phyloP scores from a whole-genome alignment of 2,888 invertebrate genomes.

The Drosophila tanythrix region DNA sequence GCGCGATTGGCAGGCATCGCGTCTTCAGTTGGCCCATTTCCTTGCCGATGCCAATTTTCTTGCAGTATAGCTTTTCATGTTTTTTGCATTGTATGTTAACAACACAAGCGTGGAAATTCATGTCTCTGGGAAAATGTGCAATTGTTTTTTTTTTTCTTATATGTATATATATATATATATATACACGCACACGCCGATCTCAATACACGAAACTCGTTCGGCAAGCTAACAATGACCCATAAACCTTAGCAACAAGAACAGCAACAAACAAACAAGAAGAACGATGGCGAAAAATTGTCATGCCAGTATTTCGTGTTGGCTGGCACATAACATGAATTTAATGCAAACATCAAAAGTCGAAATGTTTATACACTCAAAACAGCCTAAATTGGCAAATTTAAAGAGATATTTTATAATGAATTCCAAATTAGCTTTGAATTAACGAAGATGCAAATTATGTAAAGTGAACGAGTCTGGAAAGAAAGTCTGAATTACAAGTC shows the following conservation, averaged over 20 bases:
- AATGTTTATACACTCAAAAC: slow-evolving; percentile 23
- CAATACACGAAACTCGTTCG: slow-evolving; percentile 58
- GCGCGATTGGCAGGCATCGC: slow-evolving; percentile 13
- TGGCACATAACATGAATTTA: slow-evolving; percentile 19
- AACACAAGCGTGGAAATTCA: slow-evolving; percentile 41
- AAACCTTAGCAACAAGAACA: slow-evolving; percentile 55
- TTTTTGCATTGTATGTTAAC: slow-evolving; percentile 60
- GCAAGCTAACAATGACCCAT: slow-evolving; percentile 62
- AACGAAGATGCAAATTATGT: not conserved
- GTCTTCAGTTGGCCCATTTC: slow-evolving; percentile 57
- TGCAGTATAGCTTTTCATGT: slow-evolving; percentile 28
- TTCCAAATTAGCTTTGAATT: not conserved
- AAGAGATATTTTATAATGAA: not conserved
- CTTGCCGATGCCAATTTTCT: slow-evolving; percentile 24
- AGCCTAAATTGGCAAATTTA: not conserved
- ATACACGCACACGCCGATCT: slow-evolving; percentile 15
- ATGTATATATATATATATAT: not conserved
- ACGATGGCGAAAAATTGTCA: slow-evolving; percentile 60
- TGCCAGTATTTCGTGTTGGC: slow-evolving; percentile 57
- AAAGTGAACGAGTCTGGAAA: not conserved
- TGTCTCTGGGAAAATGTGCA: slow-evolving; percentile 71
- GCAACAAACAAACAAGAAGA: slow-evolving; percentile 19
- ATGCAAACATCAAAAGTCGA: slow-evolving; percentile 14
- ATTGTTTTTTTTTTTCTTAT: slow-evolving; percentile 58
- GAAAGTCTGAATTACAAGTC: not conserved